Base-by-base conservation (phyloP, 2,797 vertebrate species). In the Helicolenus hilgendorfi region DNA sequence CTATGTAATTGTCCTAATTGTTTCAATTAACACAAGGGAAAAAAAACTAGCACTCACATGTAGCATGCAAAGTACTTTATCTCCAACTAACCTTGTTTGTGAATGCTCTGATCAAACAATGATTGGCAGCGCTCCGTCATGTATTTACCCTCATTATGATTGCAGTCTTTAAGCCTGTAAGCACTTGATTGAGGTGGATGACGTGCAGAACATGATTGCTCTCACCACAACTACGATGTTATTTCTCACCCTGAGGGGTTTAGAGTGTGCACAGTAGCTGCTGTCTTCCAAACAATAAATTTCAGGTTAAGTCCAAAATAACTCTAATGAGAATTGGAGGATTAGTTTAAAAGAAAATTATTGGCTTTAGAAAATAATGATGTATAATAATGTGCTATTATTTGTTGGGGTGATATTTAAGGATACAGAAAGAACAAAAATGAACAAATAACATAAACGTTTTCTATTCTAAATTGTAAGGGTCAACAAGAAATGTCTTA, bases 131-230 rank as follows among this genome's bases (percentile, higher is more conserved):
- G 4, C 33, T 74, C 58, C 1, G 11, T 33, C 20, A 5, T 55
- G 60, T 64, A 65, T 87, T 90, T 69, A 77, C 36, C 76, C n/a
- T 8, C 14, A 24, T 79, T 33, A 24, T 87, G 59, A 88, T 76
- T 76, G 70, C 59, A 86, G 72, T 82, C 58, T 85, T 77, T 64
- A 29, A 80, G 73, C 36, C 72, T 53, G 67, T 24, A 49, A 81
- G 63, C n/a, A 9, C 31, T 3, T 86, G 72, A 87, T 79, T 82
- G 69, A 76, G 72, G 72, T 65, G 60, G 64, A 82, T 60, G 72
- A 83, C 33, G 20, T 73, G 77, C 63, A 65, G 72, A n/a, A 77
- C 80, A 77, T 26, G 11, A 83, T 73, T 20, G 11, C 62, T 64
- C 62, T 64, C 62, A n/a, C 14, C 14, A 22, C 70, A 72, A 58